Base-by-base conservation (phyloP, 2,888 invertebrate genomes). In the Girardia tigrina region DNA sequence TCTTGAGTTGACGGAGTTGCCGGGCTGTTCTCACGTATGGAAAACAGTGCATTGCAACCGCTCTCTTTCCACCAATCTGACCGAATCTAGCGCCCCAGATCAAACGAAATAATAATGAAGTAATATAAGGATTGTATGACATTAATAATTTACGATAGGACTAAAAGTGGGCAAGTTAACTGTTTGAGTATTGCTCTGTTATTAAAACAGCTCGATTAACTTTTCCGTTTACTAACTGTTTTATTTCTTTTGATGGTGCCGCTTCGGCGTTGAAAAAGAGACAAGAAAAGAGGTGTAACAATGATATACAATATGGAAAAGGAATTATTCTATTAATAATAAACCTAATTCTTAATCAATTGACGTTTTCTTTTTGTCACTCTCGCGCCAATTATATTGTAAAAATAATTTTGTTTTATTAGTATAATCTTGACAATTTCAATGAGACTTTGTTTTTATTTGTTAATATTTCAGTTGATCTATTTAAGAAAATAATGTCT, bases 71-170 rank as follows among this genome's bases (percentile, higher is more conserved):
- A 56, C 56, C 56, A 56, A 56, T 56, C 56, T 12, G 56, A 56
- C 56, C 56, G n/a, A 4, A 23, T 56, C 56, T 56, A 56, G 20
- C 56, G 56, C 56, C 56, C 8, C 6, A 56, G 56, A 56, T 56
- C 56, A 56, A 56, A 56, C 6, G 56, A 56, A 56, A 56, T 56
- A 36, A 56, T 56, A 56, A 56, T 56, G 56, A 56, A 56, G 56
- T 56, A 56, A 56, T 56, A 56, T 56, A 56, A 56, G 56, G 56
- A 56, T 56, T 56, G 56, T 56, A n/a, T 56, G 56, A 56, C 56
- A 56, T 56, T 56, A 56, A 56, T 56, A 56, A 56, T 56, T 56
- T 56, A 56, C 56, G 56, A 56, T 56, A 56, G 56, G 56, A 56
- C 56, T 56, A 56, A 56, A 56, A 56, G 56, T 56, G 56, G 56